phyloP scores from a whole-genome alignment of 2,797 vertebrate genomes.

The Champsocephalus gunnari region DNA sequence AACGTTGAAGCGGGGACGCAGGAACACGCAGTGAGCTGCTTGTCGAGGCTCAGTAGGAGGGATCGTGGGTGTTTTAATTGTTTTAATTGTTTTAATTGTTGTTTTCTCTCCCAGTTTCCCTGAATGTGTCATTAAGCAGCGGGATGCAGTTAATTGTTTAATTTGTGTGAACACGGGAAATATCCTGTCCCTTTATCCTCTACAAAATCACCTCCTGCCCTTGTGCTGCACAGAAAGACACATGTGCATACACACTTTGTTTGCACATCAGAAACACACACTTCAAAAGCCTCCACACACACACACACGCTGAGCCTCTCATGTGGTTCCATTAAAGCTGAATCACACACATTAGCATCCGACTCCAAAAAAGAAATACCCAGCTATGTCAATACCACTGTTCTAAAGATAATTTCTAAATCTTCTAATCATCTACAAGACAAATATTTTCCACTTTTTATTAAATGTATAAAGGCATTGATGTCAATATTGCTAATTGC shows the following conservation, averaged over 20 bases:
- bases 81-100: slow-evolving; percentile 39
- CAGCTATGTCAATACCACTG: no score
- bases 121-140: slow-evolving; percentile 36
- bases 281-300: slow-evolving; percentile 1
- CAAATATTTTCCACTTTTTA: background rate
- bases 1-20: slow-evolving; percentile 12
- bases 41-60: slow-evolving; percentile 37
- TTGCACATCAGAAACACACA: slow-evolving; percentile 15
- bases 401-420: background rate
- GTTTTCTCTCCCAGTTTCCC: slow-evolving; percentile 40
- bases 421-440: background rate
- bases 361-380: background rate
- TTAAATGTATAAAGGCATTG: no score
- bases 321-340: background rate
- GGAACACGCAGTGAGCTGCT: slow-evolving; percentile 10
- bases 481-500: background rate
- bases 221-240: background rate
- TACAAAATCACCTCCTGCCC: slow-evolving; percentile 13
- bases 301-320: background rate
- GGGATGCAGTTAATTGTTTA: slow-evolving; percentile 33
- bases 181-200: slow-evolving; percentile 16
- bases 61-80: slow-evolving; percentile 39
- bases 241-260: background rate
- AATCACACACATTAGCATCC: background rate
- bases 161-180: slow-evolving; percentile 20